Evolutionary conservation across 1,140 invertebrate genomes (phyloP).

Genomic region (Drosophila repleta): DNA sequence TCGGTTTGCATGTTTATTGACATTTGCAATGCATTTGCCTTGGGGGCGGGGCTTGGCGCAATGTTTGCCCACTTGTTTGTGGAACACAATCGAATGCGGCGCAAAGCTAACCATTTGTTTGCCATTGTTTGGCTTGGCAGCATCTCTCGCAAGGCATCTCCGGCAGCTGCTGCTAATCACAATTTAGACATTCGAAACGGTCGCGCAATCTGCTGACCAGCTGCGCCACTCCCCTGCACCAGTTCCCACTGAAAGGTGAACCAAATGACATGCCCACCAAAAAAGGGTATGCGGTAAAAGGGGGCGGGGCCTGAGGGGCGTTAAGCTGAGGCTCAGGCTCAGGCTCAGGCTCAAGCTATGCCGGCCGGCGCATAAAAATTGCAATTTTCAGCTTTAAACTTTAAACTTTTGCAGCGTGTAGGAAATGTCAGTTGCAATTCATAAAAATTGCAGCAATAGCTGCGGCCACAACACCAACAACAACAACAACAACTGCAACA

Average conservation of each 20-base stretch:
- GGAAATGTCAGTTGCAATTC: conserved; percentile 21
- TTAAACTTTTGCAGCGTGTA: conserved; percentile 67
- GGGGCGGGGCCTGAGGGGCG: background rate
- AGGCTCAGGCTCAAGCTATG: conserved; percentile 22
- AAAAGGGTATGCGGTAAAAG: background rate
- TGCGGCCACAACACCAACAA: conserved; percentile 56
- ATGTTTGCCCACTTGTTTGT: conserved; percentile 43
- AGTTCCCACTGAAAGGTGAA: conserved; percentile 59
- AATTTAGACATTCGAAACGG: conserved; percentile 58
- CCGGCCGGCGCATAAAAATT: conserved; percentile 60
- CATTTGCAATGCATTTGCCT: conserved; percentile 66
- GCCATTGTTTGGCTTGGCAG: conserved; percentile 41
- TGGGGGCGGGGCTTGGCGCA: conserved; percentile 40
- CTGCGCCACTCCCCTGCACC: conserved; percentile 57
- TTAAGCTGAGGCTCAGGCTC: too few relatives aligned
- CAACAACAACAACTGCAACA: conserved; percentile 58
- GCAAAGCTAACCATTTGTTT: conserved; percentile 25
- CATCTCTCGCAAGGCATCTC: background rate
- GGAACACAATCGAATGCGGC: conserved; percentile 40
- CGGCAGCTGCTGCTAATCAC: conserved; percentile 30
- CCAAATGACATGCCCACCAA: conserved; percentile 40
- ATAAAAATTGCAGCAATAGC: conserved; percentile 15
- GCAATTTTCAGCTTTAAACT: conserved; percentile 68
- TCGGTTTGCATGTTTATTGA: conserved; percentile 45
- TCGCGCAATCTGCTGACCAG: conserved; percentile 56